A percentile compares a stretch with the other conserved stretches of the same genome.
These are phyloP conservation scores for Apis cerana DNA, from an alignment of 1,140 invertebrate species.

Conservation along the genomic window DNA sequence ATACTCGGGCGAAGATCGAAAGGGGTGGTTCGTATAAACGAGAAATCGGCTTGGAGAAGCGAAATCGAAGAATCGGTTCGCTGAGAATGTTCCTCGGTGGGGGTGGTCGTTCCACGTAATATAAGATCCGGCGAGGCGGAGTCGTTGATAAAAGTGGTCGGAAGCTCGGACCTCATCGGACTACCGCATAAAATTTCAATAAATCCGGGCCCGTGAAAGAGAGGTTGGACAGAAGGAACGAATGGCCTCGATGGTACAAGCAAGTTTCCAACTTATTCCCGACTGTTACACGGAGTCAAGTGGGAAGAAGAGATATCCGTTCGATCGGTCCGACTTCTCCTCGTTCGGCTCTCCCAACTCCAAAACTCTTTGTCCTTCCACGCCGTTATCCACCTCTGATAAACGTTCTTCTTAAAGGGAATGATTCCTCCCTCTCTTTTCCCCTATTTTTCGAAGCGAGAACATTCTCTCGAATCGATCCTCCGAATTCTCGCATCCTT, in stretches of 20 bases:
- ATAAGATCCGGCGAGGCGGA: conserved; percentile 48
- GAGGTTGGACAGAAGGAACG: conserved; percentile 50
- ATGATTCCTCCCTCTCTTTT: not conserved
- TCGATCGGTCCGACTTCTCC: conserved; percentile 34
- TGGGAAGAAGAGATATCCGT: conserved; percentile 17
- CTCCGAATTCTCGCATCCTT: not conserved
- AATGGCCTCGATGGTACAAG: conserved; percentile 61
- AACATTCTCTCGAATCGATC: too few relatives aligned
- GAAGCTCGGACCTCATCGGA: conserved; percentile 63
- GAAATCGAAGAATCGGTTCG: conserved; percentile 44
- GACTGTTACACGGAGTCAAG: conserved; percentile 56
- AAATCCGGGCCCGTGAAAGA: conserved; percentile 58
- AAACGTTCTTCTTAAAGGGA: conserved; percentile 3
- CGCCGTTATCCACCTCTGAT: conserved; percentile 42
- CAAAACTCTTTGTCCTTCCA: conserved; percentile 38
- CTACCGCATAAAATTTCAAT: conserved; percentile 72
- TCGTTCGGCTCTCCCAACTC: conserved; percentile 3
- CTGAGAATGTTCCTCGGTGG: not conserved
- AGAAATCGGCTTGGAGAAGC: conserved; percentile 41
- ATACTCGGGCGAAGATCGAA: not conserved
- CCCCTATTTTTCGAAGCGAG: too few relatives aligned
- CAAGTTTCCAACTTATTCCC: conserved; percentile 63
- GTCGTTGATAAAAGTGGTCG: conserved; percentile 64
- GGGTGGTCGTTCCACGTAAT: conserved; percentile 40
- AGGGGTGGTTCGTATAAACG: conserved; percentile 34